Base-by-base conservation (phyloP, 2,113 vertebrate species). In the Plecotus auritus region DNA sequence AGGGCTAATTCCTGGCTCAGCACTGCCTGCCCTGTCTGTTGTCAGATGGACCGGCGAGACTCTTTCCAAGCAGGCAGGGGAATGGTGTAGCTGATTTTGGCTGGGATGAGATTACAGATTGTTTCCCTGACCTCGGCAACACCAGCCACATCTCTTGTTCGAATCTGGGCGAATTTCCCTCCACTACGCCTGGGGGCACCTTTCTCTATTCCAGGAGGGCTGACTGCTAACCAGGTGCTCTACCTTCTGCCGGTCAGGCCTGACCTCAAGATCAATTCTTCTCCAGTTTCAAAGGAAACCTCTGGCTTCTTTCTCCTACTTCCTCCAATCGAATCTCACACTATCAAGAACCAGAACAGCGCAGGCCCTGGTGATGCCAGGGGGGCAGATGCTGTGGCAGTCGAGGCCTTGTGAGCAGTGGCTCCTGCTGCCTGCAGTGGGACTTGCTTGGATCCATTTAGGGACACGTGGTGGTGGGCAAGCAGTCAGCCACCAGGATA, bases 71-170 rank as follows among this genome's bases (percentile, higher is more conserved):
- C 90, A 95, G 72, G 74, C 85, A 89, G 51, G 90, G 16, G 76
- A 95, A 88, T 67, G 18, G 40, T 77, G 51, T 88, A 76, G 87
- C 90, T 96, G 93, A 94, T 93, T 95, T 95, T 96, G 94, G 89
- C 94, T 18, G 18, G 11, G 28, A 59, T 64, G 40, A n/a, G 90
- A 88, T 70, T 70, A 94, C 84, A 3, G 32, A 54, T 70, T 4
- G 83, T 94, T 90, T 90, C 78, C 90, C 94, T 95, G 94, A 84
- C 94, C 95, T 93, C 20, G 4, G 93, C 56, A 85, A 95, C 84
- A 45, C 30, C 3, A 26, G 42, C 22, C 14, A 13, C n/a, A 7
- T 42, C 70, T 78, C 92, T 72, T 51, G 12, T 92, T 95, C n/a
- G 26, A 66, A 89, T 47, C 69, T 8, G 13, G 94, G 61, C 13